Evolutionary conservation across 2,797 vertebrate genomes (phyloP).

Genomic region (Bradypodion pumilum): DNA sequence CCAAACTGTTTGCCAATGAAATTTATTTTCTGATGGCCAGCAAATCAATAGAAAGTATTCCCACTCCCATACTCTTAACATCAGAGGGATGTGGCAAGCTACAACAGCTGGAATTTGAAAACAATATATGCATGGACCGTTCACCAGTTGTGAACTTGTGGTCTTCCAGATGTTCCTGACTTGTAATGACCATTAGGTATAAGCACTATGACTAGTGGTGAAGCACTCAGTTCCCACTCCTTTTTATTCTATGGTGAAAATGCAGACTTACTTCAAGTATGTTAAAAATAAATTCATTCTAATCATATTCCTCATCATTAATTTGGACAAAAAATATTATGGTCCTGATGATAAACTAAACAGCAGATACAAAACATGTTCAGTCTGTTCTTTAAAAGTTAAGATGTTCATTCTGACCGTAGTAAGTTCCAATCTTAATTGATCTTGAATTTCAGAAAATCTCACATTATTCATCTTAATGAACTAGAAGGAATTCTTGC

Average conservation of each 20-base stretch:
- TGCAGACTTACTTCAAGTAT: neutral
- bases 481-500: constrained; percentile 4
- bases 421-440: constrained; percentile 10
- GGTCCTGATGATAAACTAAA: neutral
- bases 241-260: neutral
- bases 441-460: constrained; percentile 23
- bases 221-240: neutral
- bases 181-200: neutral
- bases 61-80: neutral
- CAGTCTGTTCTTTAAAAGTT: neutral
- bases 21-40: neutral
- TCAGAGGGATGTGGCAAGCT: neutral
- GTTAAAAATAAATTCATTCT: neutral
- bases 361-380: neutral
- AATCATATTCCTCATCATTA: neutral
- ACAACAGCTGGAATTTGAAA: neutral
- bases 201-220: neutral
- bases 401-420: neutral
- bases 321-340: neutral
- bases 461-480: constrained; percentile 15
- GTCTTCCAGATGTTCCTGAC: neutral
- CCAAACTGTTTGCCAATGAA: neutral
- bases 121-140: neutral
- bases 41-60: neutral
- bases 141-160: neutral